These are phyloP conservation scores for Oreochromis grahami DNA, from an alignment of 2,797 vertebrate genomes.

Conservation along the genomic window DNA sequence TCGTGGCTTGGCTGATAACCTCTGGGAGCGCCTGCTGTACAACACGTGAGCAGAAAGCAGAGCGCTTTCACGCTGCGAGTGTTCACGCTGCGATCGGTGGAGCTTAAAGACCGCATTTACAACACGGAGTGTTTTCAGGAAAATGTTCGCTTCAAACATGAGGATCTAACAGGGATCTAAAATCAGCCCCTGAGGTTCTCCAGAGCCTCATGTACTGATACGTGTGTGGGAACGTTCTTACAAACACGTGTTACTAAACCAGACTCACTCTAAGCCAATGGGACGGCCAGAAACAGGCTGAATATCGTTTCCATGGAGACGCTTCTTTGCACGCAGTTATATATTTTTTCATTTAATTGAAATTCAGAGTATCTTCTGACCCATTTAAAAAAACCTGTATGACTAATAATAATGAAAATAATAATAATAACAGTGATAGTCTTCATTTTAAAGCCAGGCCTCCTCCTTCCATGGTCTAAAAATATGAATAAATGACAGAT, in stretches of 20 bases:
- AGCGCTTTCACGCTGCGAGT: not conserved
- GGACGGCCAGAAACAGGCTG: not conserved
- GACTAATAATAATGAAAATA: not conserved
- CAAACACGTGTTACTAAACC: not conserved
- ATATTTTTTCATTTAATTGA: not conserved
- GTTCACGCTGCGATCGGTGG: not conserved
- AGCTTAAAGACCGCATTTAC: rapidly evolving
- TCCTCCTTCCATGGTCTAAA: no score
- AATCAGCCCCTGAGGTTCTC: rapidly evolving
- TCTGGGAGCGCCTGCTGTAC: not conserved
- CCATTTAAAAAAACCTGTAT: not conserved
- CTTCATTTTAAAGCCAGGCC: not conserved
- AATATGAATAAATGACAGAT: no score
- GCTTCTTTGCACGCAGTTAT: not conserved
- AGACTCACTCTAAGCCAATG: not conserved
- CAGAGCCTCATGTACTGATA: not conserved
- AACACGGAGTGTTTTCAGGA: not conserved
- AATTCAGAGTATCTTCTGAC: not conserved
- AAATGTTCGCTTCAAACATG: not conserved
- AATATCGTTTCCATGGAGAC: not conserved
- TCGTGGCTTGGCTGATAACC: not conserved
- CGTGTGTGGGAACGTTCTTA: rapidly evolving
- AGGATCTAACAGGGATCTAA: not conserved
- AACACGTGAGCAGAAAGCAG: not conserved
- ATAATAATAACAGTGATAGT: not conserved